A percentile compares a stretch with the other conserved stretches of the same genome.
Evolutionary conservation across 2,888 invertebrate genomes (phyloP).

Genomic region (Cyaniris semiargus): DNA sequence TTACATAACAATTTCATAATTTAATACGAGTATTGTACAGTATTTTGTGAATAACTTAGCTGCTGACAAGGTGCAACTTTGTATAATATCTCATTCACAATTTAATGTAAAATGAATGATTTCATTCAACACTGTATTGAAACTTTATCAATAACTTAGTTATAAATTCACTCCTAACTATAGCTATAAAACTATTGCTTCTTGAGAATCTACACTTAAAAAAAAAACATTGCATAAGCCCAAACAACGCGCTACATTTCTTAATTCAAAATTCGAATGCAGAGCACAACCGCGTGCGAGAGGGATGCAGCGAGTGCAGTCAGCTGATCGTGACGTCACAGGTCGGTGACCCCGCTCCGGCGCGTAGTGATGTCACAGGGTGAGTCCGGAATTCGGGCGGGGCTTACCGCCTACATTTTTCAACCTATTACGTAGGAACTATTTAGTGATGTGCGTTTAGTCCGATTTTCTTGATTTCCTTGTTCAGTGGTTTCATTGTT

Average conservation of each 20-base stretch:
- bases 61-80: not conserved
- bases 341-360: conserved; percentile 61
- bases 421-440: not conserved
- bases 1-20: no score
- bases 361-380: conserved; percentile 56
- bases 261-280: conserved; percentile 8
- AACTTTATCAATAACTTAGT: not conserved
- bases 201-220: not conserved
- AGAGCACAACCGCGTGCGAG: not conserved
- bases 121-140: not conserved
- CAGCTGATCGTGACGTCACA: conserved; percentile 75
- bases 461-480: no score
- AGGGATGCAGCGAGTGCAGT: conserved; percentile 50
- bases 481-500: no score
- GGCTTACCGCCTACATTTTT: conserved; percentile 37
- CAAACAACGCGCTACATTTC: not conserved
- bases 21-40: not conserved
- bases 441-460: no score
- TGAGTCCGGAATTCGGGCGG: conserved; percentile 42
- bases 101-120: not conserved
- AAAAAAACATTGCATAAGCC: not conserved
- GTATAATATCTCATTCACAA: not conserved
- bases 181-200: not conserved
- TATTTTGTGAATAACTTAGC: not conserved
- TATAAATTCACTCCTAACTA: not conserved